A percentile compares a stretch with the other conserved stretches of the same genome.
phyloP scores from a whole-genome alignment of 2,113 vertebrate genomes.

The Protobothrops flavoviridis region DNA sequence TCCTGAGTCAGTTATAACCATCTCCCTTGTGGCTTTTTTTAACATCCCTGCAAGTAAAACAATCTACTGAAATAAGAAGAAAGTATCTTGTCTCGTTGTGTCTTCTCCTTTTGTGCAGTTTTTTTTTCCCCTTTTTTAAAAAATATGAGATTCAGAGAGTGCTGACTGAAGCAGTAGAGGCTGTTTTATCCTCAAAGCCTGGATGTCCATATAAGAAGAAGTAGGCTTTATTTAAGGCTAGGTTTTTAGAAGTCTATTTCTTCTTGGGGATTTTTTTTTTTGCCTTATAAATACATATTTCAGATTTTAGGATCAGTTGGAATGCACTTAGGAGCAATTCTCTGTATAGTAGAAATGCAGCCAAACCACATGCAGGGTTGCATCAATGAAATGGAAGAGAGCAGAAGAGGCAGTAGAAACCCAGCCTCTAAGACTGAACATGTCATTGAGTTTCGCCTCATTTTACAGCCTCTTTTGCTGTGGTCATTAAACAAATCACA shows the following conservation, averaged over 20 bases:
- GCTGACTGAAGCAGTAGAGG: background rate
- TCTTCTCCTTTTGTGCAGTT: background rate
- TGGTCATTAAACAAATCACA: too few species aligned
- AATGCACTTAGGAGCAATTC: background rate
- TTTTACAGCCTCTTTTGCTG: too few species aligned
- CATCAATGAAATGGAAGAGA: background rate
- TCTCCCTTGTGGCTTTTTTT: background rate
- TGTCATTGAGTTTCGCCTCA: background rate
- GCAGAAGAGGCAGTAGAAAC: background rate
- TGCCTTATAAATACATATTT: background rate
- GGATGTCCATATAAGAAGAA: background rate
- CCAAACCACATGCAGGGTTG: background rate
- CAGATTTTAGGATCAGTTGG: background rate
- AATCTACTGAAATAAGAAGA: background rate
- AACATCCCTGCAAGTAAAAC: background rate
- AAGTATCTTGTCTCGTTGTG: background rate
- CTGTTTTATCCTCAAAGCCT: background rate
- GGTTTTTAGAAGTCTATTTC: background rate
- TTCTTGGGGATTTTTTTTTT: background rate
- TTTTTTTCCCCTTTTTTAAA: background rate
- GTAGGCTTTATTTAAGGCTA: background rate
- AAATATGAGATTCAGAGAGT: background rate
- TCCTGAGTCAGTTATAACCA: background rate
- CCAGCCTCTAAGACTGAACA: background rate
- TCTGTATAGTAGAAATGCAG: background rate